Evolutionary conservation across 2,888 invertebrate species (phyloP).

Genomic region (Exocentrus adspersus): DNA sequence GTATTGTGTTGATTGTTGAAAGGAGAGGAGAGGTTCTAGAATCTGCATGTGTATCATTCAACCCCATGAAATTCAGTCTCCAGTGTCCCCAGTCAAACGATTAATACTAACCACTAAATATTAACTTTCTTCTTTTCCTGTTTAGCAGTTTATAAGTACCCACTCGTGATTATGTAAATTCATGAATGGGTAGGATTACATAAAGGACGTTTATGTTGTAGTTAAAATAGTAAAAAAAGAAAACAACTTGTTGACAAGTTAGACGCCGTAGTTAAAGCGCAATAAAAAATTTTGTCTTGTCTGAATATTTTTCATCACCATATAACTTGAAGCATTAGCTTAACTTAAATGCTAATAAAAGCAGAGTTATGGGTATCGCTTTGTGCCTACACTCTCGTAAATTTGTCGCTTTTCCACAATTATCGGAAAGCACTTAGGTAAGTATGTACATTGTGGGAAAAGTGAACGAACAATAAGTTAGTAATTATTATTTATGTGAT

Average conservation of each 20-base stretch:
- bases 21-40: too few relatives aligned
- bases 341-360: neutral
- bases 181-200: neutral
- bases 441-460: too few relatives aligned
- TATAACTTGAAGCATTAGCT: conserved; percentile 1
- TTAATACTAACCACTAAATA: too few relatives aligned
- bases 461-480: too few relatives aligned
- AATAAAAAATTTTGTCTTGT: conserved; percentile 8
- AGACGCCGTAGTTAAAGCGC: neutral
- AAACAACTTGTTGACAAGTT: neutral
- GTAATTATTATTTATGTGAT: too few relatives aligned
- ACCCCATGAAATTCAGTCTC: too few relatives aligned
- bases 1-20: too few relatives aligned
- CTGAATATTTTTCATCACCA: conserved; percentile 12
- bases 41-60: too few relatives aligned
- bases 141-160: too few relatives aligned
- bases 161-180: neutral
- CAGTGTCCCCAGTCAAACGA: too few relatives aligned
- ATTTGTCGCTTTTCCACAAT: neutral
- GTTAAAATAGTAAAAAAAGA: conserved; percentile 17
- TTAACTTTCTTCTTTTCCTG: too few relatives aligned
- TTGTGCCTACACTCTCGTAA: neutral
- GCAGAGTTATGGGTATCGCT: neutral
- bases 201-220: neutral
- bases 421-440: neutral